Evolutionary conservation across 2,888 invertebrate genomes (phyloP).

Genomic region (Nasonovia ribisnigri): DNA sequence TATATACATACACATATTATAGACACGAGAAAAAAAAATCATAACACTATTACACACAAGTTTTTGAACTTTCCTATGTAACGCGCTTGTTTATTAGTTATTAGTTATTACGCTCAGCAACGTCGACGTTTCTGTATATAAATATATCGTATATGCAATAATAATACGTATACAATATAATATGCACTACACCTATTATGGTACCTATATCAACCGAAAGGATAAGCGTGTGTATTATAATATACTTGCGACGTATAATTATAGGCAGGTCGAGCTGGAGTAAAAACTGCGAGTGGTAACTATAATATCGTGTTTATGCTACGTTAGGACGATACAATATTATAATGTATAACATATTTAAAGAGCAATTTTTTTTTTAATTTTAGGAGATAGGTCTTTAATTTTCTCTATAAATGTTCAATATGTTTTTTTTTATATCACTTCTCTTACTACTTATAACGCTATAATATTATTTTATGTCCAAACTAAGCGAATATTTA

Average conservation of each 20-base stretch:
- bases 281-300: not conserved
- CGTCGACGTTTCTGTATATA: not conserved
- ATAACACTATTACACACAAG: not conserved
- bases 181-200: not conserved
- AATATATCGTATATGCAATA: not conserved
- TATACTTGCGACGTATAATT: not conserved
- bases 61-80: not conserved
- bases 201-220: not conserved
- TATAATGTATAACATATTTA: not conserved
- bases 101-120: not conserved
- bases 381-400: not conserved
- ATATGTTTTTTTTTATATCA: no score
- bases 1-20: no score
- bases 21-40: not conserved
- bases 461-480: no score
- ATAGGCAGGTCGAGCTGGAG: not conserved
- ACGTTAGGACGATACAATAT: not conserved
- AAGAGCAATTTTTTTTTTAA: not conserved
- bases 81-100: not conserved
- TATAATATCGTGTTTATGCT: not conserved
- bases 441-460: no score
- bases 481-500: no score
- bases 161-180: not conserved
- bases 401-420: not conserved
- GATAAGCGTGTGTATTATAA: not conserved